phyloP scores from a whole-genome alignment of 2,888 invertebrate species.

The Micropterix aruncella region DNA sequence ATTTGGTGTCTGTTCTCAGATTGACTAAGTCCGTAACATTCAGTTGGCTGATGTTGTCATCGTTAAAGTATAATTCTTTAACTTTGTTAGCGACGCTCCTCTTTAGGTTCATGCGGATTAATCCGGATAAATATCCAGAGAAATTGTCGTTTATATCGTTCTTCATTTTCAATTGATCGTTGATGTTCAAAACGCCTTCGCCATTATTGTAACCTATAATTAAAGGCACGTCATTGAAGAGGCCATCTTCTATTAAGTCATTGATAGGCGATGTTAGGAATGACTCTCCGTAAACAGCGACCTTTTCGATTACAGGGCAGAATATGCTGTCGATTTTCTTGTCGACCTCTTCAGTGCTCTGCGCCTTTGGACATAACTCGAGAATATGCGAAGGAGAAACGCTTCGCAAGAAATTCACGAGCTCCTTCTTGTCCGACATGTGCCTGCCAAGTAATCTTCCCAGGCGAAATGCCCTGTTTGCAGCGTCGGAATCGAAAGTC shows the following conservation, averaged over 20 bases:
- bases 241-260: neutral
- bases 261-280: slow-evolving; percentile 18
- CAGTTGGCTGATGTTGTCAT: slow-evolving; percentile 14
- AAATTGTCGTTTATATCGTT: slow-evolving; percentile 1
- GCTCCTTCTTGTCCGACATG: slow-evolving; percentile 15
- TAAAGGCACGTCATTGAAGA: slow-evolving; percentile 15
- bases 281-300: slow-evolving; percentile 17
- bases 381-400: slow-evolving; percentile 14
- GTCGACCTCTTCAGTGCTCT: slow-evolving; percentile 13
- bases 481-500: slow-evolving; percentile 15
- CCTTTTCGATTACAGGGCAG: slow-evolving; percentile 20
- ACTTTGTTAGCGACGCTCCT: neutral
- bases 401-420: slow-evolving; percentile 16
- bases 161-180: neutral
- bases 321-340: slow-evolving; percentile 14
- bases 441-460: slow-evolving; percentile 17
- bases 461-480: slow-evolving; percentile 16
- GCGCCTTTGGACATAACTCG: neutral
- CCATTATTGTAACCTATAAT: slow-evolving; percentile 21
- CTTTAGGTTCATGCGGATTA: neutral
- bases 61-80: slow-evolving; percentile 21
- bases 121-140: neutral
- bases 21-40: slow-evolving; percentile 15
- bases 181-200: slow-evolving; percentile 14
- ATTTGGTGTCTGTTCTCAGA: slow-evolving; percentile 21